phyloP scores from a whole-genome alignment of 2,113 vertebrate species.

The Puma concolor region DNA sequence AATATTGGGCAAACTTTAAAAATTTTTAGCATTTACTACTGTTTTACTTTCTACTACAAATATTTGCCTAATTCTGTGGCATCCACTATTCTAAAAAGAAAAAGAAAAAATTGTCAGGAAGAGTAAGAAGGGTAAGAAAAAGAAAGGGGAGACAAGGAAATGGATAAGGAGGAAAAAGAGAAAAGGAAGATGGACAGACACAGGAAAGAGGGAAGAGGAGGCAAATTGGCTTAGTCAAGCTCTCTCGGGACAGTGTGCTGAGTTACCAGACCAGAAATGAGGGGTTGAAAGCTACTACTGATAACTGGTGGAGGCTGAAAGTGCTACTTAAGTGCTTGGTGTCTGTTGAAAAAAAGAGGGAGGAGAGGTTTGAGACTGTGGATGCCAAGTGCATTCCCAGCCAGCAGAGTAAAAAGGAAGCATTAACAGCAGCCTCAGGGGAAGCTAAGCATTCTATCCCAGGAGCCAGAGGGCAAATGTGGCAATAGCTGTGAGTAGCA shows the following conservation, averaged over 20 bases:
- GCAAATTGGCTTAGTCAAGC: conserved; percentile 74
- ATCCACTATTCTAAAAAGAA: not conserved
- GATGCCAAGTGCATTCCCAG: conserved; percentile 69
- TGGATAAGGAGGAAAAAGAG: conserved; percentile 47
- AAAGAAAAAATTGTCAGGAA: not conserved
- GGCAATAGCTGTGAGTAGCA: conserved; percentile 66
- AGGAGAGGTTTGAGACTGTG: conserved; percentile 54
- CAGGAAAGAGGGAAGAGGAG: conserved; percentile 49
- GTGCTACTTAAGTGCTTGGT: conserved; percentile 70
- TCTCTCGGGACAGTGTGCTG: conserved; percentile 68
- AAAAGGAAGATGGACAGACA: conserved; percentile 75
- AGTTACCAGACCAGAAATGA: conserved; percentile 79
- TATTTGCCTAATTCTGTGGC: conserved; percentile 16
- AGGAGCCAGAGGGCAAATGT: conserved; percentile 75
- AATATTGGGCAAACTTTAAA: not conserved
- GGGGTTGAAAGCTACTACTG: conserved; percentile 80
- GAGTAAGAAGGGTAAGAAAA: conserved; percentile 28
- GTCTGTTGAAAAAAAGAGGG: conserved; percentile 66
- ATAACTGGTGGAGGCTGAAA: conserved; percentile 78
- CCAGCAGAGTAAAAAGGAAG: conserved; percentile 77
- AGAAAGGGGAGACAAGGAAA: conserved; percentile 39
- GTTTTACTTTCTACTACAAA: conserved; percentile 38
- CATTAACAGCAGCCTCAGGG: conserved; percentile 76
- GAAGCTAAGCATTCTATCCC: conserved; percentile 53
- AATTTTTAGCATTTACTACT: conserved; percentile 20